Base-by-base conservation (phyloP, 2,888 invertebrate genomes). In the Harpalus rufipes region DNA sequence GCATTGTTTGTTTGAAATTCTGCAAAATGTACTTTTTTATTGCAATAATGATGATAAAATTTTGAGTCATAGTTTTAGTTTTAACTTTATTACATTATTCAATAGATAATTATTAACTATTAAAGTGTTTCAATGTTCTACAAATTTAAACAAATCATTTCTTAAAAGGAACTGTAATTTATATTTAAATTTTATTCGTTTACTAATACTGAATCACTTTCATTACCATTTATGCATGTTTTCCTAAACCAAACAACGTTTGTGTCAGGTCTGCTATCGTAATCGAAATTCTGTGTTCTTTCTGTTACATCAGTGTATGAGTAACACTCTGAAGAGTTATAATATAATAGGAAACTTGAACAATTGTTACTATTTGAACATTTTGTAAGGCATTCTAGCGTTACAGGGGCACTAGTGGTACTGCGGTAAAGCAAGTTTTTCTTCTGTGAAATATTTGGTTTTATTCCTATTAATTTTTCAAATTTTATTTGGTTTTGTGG, bases 231-330 rank as follows among this genome's bases (percentile, higher is more conserved):
- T 86, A 94, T 89, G 88, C 95, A 95, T 74, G 93, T 92, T 90
- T 94, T 94, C 87, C 93, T 93, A 88, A 94, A 96, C 91, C 94
- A 95, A 5, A 93, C 94, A 4, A 92, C 92, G 87, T 93, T 93
- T 65, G 92, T 92, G 87, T 94, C 94, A 3, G 92, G 90, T 16
- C 90, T 88, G 18, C 90, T 89, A 56, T 91, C 89, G 7, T 89
- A 87, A 58, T 89, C 89, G n/a, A 88, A 88, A 12, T 87, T 83
- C 80, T 86, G 83, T 68, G 81, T 84, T 39, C 65, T 65, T 16
- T 58, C 32, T 32, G 14, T 74, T 61, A 14, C 51, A 85, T 87
- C 86, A 18, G 87, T 86, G 84, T 89, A 90, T 89, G 89, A 90
- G 85, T 89, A 90, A 86, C 92, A 92, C 56, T 89, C 88, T 5